Base-by-base conservation (phyloP, 1,140 invertebrate genomes). In the Eufriesea mexicana region DNA sequence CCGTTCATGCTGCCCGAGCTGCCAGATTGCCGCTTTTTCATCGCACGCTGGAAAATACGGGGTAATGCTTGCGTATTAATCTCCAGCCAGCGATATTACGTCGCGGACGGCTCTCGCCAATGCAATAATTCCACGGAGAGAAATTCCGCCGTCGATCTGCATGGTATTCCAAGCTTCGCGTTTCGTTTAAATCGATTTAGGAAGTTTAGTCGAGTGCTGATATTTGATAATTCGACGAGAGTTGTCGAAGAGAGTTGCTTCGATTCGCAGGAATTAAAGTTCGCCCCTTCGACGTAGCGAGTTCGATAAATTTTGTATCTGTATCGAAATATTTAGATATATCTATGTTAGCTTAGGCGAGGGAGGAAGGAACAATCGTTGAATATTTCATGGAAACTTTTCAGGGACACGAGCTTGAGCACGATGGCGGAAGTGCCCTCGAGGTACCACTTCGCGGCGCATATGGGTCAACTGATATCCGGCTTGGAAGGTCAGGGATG, bases 361-460 rank as follows among this genome's bases (percentile, higher is more conserved):
- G 10, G 23, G 35, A 49, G 23, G 20, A 25, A 20, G 35, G 28
- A 49, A 9, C 45, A 9, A n/a, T 25, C 25, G 28, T 70, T 76
- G 28, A 67, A 83, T 45, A 62, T 77, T 77, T 77, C 28, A 45
- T 54, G 45, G 47, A 70, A 42, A 78, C n/a, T 84, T 94, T 93
- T 73, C 93, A 96, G 96, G 85, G 95, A 96, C 80, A 96, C 96
- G 20, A 96, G 95, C 79, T 92, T 96, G 71, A 95, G 94, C 61
- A 95, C 94, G 7, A 95, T 95, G 85, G 95, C 95, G 16, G 95
- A 96, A 93, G 94, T 96, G 45, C 95, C 96, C 0, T 97, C 97
- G 42, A 96, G 96, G 89, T 97, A 97, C 92, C 97, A 97, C 91
- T 97, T 97, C 91, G 97, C 97, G 1, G 97, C 97, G 10, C 97